Base-by-base conservation (phyloP, 1,140 invertebrate genomes). In the Leptoteleia sp. region DNA sequence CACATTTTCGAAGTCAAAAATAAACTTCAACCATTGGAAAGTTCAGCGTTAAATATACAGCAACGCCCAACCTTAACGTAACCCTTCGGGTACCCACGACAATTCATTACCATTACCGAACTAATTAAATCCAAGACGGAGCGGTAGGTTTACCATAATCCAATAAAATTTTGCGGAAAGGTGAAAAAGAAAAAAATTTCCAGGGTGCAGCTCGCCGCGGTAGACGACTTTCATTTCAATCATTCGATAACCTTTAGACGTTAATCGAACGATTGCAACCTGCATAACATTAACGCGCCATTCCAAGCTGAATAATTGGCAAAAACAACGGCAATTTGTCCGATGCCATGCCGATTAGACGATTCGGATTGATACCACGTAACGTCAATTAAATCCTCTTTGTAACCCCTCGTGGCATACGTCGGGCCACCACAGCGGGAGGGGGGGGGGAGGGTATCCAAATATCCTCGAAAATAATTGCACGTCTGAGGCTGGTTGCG, bases 391-490 rank as follows among this genome's bases (percentile, higher is more conserved):
- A 50, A n/a, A 11, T 4, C 7, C 29, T n/a, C 27, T 19, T 11
- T 35, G 47, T 33, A 12, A 35, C 15, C 15, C 12, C 9, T 17
- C 4, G 27, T 22, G 13, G 11, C 13, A n/a, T 11, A 11, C 11
- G 17, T 37, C 11, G 9, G 38, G 16, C 29, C 22, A 25, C 19
- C 29, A 6, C 8, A 54, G 13, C 43, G n/a, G n/a, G n/a, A n/a
- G n/a, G n/a, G n/a, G n/a, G n/a, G n/a, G n/a, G n/a, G n/a, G n/a
- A 29, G 1, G 29, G 5, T 13, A 38, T 25, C 8, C 19, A n/a
- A 43, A 57, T 45, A 62, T 62, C 33, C 25, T 25, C 7, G 33
- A 13, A 19, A 64, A 64, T 31, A 42, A 65, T 35, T 22, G 4
- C 11, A n/a, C 8, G 29, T 27, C 11, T 6, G 3, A 27, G 22